phyloP scores from a whole-genome alignment of 2,888 invertebrate genomes.

The Candidula unifasciata region DNA sequence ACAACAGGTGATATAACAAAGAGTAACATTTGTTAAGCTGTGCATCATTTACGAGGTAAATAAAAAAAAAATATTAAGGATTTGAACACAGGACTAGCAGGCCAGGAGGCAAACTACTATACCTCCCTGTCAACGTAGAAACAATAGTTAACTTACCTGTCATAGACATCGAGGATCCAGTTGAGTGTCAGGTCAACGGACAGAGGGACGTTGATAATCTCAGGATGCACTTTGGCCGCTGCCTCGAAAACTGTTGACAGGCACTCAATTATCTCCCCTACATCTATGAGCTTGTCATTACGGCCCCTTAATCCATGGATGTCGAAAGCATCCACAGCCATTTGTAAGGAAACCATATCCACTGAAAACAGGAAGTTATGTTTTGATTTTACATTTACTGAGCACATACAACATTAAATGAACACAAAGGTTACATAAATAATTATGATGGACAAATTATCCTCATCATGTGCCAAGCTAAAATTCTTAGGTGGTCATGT shows the following conservation, averaged over 20 bases:
- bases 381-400: neutral
- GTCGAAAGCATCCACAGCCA: constrained; percentile 94
- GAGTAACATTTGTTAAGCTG: too few relatives aligned
- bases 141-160: constrained; percentile 81
- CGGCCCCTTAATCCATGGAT: constrained; percentile 93
- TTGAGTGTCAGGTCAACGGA: constrained; percentile 97
- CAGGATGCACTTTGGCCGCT: constrained; percentile 79
- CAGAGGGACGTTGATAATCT: constrained; percentile 89
- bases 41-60: too few relatives aligned
- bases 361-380: constrained; percentile 80
- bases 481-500: too few relatives aligned
- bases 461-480: too few relatives aligned
- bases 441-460: too few relatives aligned
- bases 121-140: neutral
- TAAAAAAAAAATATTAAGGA: neutral
- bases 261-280: constrained; percentile 97
- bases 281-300: constrained; percentile 95
- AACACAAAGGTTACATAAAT: neutral
- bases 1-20: too few relatives aligned
- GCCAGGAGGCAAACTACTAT: too few relatives aligned
- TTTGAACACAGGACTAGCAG: neutral
- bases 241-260: constrained; percentile 89
- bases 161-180: constrained; percentile 99
- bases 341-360: constrained; percentile 89
- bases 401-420: neutral